A percentile compares a stretch with the other conserved stretches of the same genome.
Conservation (phyloP, 1,140 invertebrate genomes). For the Eriosoma lanigerum region DNA sequence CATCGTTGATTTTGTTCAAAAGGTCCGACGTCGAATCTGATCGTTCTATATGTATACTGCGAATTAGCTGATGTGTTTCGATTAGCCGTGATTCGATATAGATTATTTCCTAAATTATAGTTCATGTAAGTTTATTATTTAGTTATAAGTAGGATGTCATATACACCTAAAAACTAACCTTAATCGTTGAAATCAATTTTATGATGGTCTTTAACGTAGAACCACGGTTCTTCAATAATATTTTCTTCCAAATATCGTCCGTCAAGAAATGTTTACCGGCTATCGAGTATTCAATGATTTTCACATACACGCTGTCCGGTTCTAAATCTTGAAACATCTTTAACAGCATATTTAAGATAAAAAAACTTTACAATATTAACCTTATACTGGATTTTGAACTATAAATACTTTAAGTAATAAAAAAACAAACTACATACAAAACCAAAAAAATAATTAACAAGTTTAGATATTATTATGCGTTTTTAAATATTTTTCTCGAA, state of each 20-base stretch:
- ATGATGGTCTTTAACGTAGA: not conserved
- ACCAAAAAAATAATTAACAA: too few relatives aligned
- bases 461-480: too few relatives aligned
- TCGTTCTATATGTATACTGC: not conserved
- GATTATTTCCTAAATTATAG: not conserved
- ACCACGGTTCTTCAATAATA: constrained; percentile 1
- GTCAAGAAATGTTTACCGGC: constrained; percentile 30
- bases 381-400: too few relatives aligned
- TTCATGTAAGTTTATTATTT: not conserved
- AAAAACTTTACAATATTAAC: too few relatives aligned
- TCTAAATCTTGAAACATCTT: constrained; percentile 42
- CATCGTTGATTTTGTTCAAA: not conserved
- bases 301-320: not conserved
- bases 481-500: too few relatives aligned
- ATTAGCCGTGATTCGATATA: not conserved
- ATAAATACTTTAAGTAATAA: too few relatives aligned
- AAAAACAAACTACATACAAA: too few relatives aligned
- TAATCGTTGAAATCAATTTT: not conserved
- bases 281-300: constrained; percentile 31
- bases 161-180: not conserved
- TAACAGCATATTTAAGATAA: too few relatives aligned
- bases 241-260: not conserved
- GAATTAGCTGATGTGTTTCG: not conserved
- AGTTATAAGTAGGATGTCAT: not conserved
- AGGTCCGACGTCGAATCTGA: not conserved